phyloP scores from a whole-genome alignment of 2,113 vertebrate genomes.

The Phasianus colchicus region DNA sequence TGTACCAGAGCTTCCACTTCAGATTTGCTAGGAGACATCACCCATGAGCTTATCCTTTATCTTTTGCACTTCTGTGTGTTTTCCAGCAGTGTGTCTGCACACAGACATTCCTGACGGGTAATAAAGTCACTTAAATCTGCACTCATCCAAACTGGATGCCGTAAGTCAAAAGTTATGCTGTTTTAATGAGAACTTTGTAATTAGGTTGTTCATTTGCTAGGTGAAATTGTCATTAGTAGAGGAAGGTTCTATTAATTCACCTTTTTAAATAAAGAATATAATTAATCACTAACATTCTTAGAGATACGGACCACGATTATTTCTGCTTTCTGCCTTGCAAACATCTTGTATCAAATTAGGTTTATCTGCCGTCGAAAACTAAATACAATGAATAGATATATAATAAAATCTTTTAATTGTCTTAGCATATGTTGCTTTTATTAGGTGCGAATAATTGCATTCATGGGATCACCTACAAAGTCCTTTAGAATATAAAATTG shows the following conservation, averaged over 20 bases:
- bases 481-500: slow-evolving; percentile 97
- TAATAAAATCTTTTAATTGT: slow-evolving; percentile 99
- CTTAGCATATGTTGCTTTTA: slow-evolving; percentile 99
- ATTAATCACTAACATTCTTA: slow-evolving; percentile 31
- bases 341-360: slow-evolving; percentile 56
- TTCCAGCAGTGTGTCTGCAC: not conserved
- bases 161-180: slow-evolving; percentile 8
- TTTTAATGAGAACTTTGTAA: slow-evolving; percentile 57
- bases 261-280: slow-evolving; percentile 38
- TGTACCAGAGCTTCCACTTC: not conserved
- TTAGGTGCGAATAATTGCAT: slow-evolving; percentile 99
- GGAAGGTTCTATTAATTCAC: slow-evolving; percentile 55
- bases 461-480: slow-evolving; percentile 98
- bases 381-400: slow-evolving; percentile 92
- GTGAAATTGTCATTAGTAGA: slow-evolving; percentile 43
- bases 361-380: slow-evolving; percentile 72
- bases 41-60: not conserved
- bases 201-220: slow-evolving; percentile 46
- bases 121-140: slow-evolving; percentile 1
- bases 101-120: not conserved
- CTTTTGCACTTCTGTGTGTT: not conserved
- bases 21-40: not conserved
- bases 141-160: not conserved
- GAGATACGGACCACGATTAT: slow-evolving; percentile 12
- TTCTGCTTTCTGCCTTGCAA: slow-evolving; percentile 57